Evolutionary conservation across 2,797 vertebrate genomes (phyloP).

Genomic region (Mallotus villosus): DNA sequence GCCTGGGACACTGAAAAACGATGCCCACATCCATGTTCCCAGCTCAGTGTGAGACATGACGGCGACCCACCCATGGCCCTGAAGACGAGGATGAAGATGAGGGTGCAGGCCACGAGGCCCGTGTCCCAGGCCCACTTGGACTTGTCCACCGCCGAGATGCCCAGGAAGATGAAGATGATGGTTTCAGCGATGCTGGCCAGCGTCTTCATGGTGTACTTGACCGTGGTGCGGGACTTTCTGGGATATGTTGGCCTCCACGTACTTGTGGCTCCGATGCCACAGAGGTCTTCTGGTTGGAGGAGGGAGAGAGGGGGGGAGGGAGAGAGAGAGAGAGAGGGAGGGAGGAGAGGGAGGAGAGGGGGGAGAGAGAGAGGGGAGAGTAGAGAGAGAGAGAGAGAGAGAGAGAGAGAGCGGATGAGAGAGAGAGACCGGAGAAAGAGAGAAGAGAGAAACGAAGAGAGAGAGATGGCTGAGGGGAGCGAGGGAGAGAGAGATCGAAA

Average conservation of each 20-base stretch:
- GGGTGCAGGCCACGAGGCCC: conserved; percentile 88
- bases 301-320: not conserved
- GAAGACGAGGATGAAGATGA: conserved; percentile 93
- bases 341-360: not conserved
- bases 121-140: conserved; percentile 97
- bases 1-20: not conserved
- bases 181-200: conserved; percentile 94
- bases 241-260: conserved; percentile 96
- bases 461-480: not conserved
- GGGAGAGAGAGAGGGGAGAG: not conserved
- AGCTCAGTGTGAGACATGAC: not conserved
- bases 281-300: conserved; percentile 83
- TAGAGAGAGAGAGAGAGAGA: not conserved
- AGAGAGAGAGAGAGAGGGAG: not conserved
- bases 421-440: not conserved
- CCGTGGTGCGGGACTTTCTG: conserved; percentile 94
- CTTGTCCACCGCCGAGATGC: conserved; percentile 93
- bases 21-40: not conserved
- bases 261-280: conserved; percentile 94
- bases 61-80: conserved; percentile 82
- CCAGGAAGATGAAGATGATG: conserved; percentile 96
- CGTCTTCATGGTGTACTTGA: conserved; percentile 97
- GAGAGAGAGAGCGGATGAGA: not conserved
- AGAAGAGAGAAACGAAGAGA: not conserved
- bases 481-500: no score